These are phyloP conservation scores for Sisor rabdophorus DNA, from an alignment of 2,113 vertebrate species.

Conservation along the genomic window DNA sequence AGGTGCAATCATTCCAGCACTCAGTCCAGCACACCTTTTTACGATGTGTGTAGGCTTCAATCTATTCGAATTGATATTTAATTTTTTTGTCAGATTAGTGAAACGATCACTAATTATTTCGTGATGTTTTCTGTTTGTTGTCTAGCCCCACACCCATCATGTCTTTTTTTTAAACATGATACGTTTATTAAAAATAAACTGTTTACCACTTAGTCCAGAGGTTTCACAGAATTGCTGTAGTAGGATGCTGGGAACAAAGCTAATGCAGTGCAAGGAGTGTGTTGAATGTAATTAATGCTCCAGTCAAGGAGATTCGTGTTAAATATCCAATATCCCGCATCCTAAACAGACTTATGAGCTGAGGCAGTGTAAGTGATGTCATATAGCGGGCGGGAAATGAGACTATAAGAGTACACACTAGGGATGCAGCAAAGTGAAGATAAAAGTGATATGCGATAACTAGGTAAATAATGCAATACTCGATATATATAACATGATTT, in stretches of 20 bases:
- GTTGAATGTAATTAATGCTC: background rate
- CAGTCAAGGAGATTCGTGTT: background rate
- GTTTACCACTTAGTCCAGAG: background rate
- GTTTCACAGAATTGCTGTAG: background rate
- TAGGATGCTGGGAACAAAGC: background rate
- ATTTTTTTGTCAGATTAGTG: background rate
- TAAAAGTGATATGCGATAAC: too few relatives aligned
- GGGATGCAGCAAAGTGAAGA: too few relatives aligned
- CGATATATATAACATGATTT: too few relatives aligned
- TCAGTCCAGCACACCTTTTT: too few relatives aligned
- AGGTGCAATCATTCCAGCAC: background rate
- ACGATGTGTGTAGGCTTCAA: too few relatives aligned
- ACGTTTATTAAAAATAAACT: background rate
- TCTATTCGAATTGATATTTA: background rate
- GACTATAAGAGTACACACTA: too few relatives aligned
- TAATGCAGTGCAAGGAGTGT: background rate
- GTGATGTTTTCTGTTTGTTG: background rate
- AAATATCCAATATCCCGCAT: background rate
- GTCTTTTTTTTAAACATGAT: too few relatives aligned
- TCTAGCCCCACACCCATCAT: background rate
- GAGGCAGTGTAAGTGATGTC: too few relatives aligned
- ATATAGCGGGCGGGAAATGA: too few relatives aligned
- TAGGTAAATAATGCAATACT: too few relatives aligned
- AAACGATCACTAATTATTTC: background rate
- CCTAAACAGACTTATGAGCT: background rate